These are phyloP conservation scores for Diorhabda carinulata DNA, from an alignment of 1,140 invertebrate species.

Conservation along the genomic window DNA sequence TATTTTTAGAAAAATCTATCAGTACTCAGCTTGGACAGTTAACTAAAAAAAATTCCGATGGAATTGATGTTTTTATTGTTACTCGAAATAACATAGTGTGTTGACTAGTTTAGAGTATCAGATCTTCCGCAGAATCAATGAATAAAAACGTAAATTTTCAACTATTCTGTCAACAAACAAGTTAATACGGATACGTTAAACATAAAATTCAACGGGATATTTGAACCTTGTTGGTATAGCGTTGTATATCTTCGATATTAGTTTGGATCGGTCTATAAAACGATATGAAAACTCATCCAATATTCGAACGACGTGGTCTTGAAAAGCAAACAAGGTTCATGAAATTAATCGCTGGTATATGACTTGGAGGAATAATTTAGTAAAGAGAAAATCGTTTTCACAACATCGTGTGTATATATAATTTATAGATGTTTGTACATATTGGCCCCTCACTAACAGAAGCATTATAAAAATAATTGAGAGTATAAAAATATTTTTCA, in stretches of 20 bases:
- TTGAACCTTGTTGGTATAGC: not conserved
- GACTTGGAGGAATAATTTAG: constrained; percentile 9
- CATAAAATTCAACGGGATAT: not conserved
- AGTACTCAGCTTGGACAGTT: too few relatives aligned
- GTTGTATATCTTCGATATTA: constrained; percentile 11
- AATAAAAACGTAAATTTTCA: too few relatives aligned
- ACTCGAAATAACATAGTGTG: too few relatives aligned
- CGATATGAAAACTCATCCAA: constrained; percentile 15
- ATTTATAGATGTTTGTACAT: too few relatives aligned
- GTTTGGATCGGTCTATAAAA: constrained; percentile 14
- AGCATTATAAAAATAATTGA: too few relatives aligned
- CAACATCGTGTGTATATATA: not conserved
- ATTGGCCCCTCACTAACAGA: too few relatives aligned
- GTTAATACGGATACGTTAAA: not conserved
- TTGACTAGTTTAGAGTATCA: too few relatives aligned
- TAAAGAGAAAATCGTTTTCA: not conserved
- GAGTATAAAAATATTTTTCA: too few relatives aligned
- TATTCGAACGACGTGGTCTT: constrained; percentile 13
- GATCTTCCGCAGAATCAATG: too few relatives aligned
- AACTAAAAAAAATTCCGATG: too few relatives aligned
- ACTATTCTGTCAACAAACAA: not conserved
- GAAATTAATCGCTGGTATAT: constrained; percentile 18
- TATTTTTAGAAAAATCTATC: too few relatives aligned
- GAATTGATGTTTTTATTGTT: too few relatives aligned
- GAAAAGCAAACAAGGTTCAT: constrained; percentile 14